Evolutionary conservation across 2,113 vertebrate species (phyloP), one percentile per base, ranked within the genome.

Genomic region (Fukomys damarensis): DNA sequence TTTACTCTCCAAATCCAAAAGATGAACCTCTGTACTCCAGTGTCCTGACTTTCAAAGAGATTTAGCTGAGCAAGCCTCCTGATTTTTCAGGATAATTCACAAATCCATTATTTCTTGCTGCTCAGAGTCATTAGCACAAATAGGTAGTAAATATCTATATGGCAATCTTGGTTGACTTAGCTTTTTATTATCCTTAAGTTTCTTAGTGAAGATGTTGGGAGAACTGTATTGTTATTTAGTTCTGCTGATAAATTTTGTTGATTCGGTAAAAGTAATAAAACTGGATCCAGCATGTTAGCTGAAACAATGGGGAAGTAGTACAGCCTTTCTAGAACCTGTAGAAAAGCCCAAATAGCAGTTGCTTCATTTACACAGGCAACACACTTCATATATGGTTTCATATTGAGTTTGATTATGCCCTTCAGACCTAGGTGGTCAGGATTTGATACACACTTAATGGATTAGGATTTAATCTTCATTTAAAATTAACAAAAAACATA

Each of bases 381-480:
- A 97, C 96, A 97, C 98, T 52, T 54, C 12, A 97, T 97, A 97
- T 97, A 98, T 96, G 98, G 93, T 98, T 98, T 98, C 98, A 98
- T 98, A 98, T 97, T 98, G 98, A 98, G 98, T 97, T 98, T 97
- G 97, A 97, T 98, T 98, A 96, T 98, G 97, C 96, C 96, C 97
- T 98, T 98, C 96, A 97, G 98, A 98, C 98, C 97, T 98, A 96
- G 93, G 97, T 98, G 98, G 97, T 98, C 96, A 98, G 98, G 98
- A 97, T 98, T 97, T 98, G 97, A 98, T 98, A 77, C 49, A 97
- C 93, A 98, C 94, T 77, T 98, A 97, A 90, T 97, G 97, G 97
- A 97, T 98, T 98, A 97, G 97, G 96, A 98, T 98, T 98, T 98
- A 97, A 98, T 97, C 98, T 98, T 98, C 94, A 97, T 98, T 97